Evolutionary conservation across 2,888 invertebrate genomes (phyloP), one percentile per base, ranked within the genome.

Genomic region (Napeogenes inachia): DNA sequence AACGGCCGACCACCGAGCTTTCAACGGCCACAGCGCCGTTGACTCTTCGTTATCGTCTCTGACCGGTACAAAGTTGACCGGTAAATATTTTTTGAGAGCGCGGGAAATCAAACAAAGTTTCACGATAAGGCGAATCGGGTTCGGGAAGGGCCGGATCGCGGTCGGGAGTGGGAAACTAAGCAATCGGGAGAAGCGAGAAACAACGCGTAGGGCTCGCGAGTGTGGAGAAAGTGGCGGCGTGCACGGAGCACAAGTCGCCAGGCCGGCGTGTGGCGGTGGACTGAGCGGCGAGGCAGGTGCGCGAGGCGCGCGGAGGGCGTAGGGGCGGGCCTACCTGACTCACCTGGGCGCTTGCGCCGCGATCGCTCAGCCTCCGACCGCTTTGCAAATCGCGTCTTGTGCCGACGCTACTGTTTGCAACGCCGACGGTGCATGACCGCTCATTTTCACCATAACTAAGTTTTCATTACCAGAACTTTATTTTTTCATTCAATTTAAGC

Each of bases 291-390:
- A 78, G 81, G 85, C 85, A 85, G 87, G 85, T 85, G 87, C 84
- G 87, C 81, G 84, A 82, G 72, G 80, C 80, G 77, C 75, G 82
- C 83, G 85, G 84, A 71, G 80, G 82, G 77, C 75, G 80, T 81
- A 87, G 89, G 86, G 89, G 89, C 88, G 88, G 89, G 84, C 84
- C 86, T 84, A 89, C 89, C 89, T 89, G 88, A 78, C 80, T 77
- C 89, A 90, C 90, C 90, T 89, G 89, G 85, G 90, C 90, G 90
- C 90, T 80, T 86, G 90, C 90, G 90, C 82, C 81, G 78, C 81
- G 79, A 76, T 75, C 74, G 81, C 82, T 81, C 84, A 81, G 82
- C 84, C 84, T 82, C 84, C 83, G 77, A 62, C 56, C 63, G 68
- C 67, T 65, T 68, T 65, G 68, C 74, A 77, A 79, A 75, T 75